Conservation (phyloP, 2,113 vertebrate species). For the Epinephelus lanceolatus region DNA sequence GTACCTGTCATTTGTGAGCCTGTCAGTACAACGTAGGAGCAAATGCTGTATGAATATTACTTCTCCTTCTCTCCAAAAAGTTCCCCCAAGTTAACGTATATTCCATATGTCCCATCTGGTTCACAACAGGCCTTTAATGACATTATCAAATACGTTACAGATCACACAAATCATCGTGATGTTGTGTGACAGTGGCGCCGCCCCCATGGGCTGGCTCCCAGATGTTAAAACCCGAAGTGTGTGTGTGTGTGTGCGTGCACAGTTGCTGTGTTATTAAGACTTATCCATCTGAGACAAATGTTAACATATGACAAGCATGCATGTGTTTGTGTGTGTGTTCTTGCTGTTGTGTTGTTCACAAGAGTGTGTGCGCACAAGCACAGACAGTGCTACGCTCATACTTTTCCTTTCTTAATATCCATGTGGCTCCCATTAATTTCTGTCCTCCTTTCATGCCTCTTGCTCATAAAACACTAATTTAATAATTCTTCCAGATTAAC, state of each 20-base stretch:
- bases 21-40: slow-evolving; percentile 12
- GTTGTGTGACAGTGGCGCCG: slow-evolving; percentile 60
- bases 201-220: slow-evolving; percentile 44
- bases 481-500: slow-evolving; percentile 51
- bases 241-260: neutral
- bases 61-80: slow-evolving; percentile 28
- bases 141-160: slow-evolving; percentile 79
- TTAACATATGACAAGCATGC: slow-evolving; percentile 13
- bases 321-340: neutral
- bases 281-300: slow-evolving; percentile 35
- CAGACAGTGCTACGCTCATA: neutral
- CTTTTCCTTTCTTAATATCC: slow-evolving; percentile 4
- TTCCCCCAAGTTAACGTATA: slow-evolving; percentile 55
- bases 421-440: slow-evolving; percentile 48
- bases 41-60: slow-evolving; percentile 36
- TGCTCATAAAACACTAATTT: slow-evolving; percentile 54
- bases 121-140: slow-evolving; percentile 62
- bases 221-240: slow-evolving; percentile 60
- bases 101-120: slow-evolving; percentile 78
- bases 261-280: slow-evolving; percentile 22
- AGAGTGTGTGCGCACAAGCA: neutral
- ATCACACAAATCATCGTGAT: slow-evolving; percentile 74
- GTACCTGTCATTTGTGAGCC: slow-evolving; percentile 24
- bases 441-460: slow-evolving; percentile 41
- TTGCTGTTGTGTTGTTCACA: neutral